A percentile compares a stretch with the other conserved stretches of the same genome.
Evolutionary conservation across 2,888 invertebrate genomes (phyloP).

Genomic region (Chloroclystis v-ata): DNA sequence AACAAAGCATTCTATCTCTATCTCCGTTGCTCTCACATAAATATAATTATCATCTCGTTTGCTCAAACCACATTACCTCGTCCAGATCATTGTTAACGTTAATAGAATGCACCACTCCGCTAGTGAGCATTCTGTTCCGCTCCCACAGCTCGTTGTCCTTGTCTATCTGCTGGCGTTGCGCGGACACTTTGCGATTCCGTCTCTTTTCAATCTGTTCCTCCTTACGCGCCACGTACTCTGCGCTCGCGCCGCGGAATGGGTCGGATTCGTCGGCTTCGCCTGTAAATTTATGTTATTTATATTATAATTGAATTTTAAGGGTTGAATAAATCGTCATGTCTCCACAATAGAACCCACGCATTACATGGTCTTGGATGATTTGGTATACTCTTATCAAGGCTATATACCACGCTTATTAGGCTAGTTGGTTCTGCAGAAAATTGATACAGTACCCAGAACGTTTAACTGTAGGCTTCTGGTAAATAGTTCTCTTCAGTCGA

Average conservation of each 20-base stretch:
- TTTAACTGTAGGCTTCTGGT: too few species aligned
- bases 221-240: conserved; percentile 94
- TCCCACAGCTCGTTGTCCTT: conserved; percentile 99
- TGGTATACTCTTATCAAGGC: too few species aligned
- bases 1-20: too few species aligned
- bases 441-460: too few species aligned
- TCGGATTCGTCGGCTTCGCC: conserved; percentile 94
- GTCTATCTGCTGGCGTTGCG: conserved; percentile 97
- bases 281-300: too few species aligned
- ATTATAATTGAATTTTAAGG: too few species aligned
- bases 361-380: too few species aligned
- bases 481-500: too few species aligned
- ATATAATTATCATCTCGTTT: neutral
- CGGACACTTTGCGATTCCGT: conserved; percentile 94
- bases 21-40: neutral
- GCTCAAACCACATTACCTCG: conserved; percentile 73
- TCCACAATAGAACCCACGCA: too few species aligned
- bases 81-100: conserved; percentile 95
- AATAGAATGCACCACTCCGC: conserved; percentile 93
- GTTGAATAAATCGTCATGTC: too few species aligned
- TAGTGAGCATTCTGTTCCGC: conserved; percentile 96
- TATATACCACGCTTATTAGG: too few species aligned
- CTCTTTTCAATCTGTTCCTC: conserved; percentile 94
- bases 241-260: conserved; percentile 92
- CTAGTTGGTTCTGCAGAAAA: too few species aligned